phyloP scores from a whole-genome alignment of 30 jellyfish, hydroid and myxozoan species.

The Aurelia aurita region DNA sequence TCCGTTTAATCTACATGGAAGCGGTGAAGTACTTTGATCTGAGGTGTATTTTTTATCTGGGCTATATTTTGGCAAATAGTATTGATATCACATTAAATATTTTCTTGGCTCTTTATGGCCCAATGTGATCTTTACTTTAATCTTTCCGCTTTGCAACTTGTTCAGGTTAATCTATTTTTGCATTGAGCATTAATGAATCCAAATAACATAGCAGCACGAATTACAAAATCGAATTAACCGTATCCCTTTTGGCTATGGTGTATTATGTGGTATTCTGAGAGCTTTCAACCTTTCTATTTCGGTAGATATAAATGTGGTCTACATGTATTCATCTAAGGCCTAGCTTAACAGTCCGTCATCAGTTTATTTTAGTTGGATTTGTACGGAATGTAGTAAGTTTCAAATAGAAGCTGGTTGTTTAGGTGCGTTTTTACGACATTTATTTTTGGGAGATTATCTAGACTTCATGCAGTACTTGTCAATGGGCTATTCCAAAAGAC shows the following conservation, averaged over 20 bases:
- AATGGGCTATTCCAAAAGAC: no score
- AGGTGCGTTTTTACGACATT: not conserved
- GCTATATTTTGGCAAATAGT: no score
- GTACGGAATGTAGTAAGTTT: slow-evolving; percentile 36
- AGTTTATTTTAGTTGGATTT: slow-evolving; percentile 37
- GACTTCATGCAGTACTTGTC: no score
- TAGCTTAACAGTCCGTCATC: not conserved
- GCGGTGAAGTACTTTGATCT: no score
- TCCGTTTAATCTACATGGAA: no score
- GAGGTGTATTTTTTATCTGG: not conserved
- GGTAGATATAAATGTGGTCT: slow-evolving; percentile 53
- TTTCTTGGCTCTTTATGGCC: slow-evolving; percentile 9
- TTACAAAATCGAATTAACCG: not conserved
- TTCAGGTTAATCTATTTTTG: slow-evolving; percentile 40
- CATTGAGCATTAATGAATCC: slow-evolving; percentile 8
- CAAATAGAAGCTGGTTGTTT: slow-evolving; percentile 22
- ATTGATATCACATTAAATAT: no score
- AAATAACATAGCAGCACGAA: slow-evolving; percentile 13
- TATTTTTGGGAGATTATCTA: no score
- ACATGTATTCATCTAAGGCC: slow-evolving; percentile 37
- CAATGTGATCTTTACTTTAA: not conserved
- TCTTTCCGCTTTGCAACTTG: slow-evolving; percentile 61
- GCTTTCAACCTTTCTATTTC: slow-evolving; percentile 31
- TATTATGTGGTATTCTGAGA: slow-evolving; percentile 26
- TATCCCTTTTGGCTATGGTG: slow-evolving; percentile 39